phyloP scores from a whole-genome alignment of 2,888 invertebrate genomes.

The Chymomyza amoena region DNA sequence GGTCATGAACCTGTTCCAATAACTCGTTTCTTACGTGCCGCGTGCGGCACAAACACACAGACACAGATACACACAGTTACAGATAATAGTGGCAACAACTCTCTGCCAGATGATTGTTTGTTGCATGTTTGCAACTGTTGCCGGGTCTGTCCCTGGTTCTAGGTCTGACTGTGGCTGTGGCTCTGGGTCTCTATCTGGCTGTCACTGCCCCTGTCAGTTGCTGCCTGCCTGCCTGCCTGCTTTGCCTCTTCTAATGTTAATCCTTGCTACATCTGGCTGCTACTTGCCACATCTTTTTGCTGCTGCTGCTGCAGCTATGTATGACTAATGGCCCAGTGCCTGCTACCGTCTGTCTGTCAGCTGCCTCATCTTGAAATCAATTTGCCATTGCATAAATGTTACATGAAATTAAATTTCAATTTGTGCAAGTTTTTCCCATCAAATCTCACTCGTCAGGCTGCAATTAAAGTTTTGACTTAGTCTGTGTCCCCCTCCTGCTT shows the following conservation, averaged over 20 bases:
- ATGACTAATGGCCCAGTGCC: constrained; percentile 60
- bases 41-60: constrained; percentile 22
- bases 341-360: background rate
- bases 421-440: constrained; percentile 31
- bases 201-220: constrained; percentile 17
- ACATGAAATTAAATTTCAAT: constrained; percentile 69
- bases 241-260: constrained; percentile 52
- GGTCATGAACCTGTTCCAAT: constrained; percentile 77
- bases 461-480: constrained; percentile 34
- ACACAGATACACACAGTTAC: constrained; percentile 27
- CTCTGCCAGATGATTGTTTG: constrained; percentile 62
- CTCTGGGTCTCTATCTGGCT: background rate
- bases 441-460: constrained; percentile 11
- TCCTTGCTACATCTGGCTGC: constrained; percentile 42
- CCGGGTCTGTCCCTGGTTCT: background rate
- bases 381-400: constrained; percentile 55
- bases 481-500: constrained; percentile 21
- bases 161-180: too few relatives aligned
- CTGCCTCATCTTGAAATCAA: constrained; percentile 47
- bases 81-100: constrained; percentile 13
- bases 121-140: constrained; percentile 55
- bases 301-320: constrained; percentile 17
- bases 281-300: constrained; percentile 8
- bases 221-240: background rate
- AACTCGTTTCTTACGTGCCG: constrained; percentile 74